Evolutionary conservation across 2,113 vertebrate species (phyloP).

Genomic region (Daubentonia madagascariensis): DNA sequence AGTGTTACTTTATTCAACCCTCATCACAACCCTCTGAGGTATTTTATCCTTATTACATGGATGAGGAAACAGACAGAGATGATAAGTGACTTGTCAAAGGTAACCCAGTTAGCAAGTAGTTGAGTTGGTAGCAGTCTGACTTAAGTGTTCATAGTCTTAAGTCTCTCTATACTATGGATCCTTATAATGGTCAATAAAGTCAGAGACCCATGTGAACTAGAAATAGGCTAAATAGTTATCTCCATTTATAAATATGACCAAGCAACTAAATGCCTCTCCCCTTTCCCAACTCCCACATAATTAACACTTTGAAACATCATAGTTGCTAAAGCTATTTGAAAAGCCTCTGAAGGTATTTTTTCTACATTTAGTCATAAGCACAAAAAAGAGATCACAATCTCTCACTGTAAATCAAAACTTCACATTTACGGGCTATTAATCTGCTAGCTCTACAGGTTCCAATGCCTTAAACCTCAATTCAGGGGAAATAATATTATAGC

Average conservation of each 20-base stretch:
- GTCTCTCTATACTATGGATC: neutral
- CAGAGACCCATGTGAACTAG: neutral
- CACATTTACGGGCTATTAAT: constrained; percentile 1
- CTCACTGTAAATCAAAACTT: constrained; percentile 47
- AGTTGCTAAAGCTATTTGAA: constrained; percentile 20
- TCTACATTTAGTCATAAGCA: neutral
- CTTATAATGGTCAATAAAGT: neutral
- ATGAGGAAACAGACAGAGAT: neutral
- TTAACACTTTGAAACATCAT: neutral
- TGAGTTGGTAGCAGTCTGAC: neutral
- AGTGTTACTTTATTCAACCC: neutral
- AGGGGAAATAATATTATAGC: neutral
- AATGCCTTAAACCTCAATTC: neutral
- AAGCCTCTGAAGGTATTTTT: constrained; percentile 43
- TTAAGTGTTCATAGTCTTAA: neutral
- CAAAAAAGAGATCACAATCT: constrained; percentile 5
- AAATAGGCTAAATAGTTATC: neutral
- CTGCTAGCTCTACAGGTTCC: neutral
- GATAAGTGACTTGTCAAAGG: constrained; percentile 29
- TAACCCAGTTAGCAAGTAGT: neutral
- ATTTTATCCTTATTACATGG: neutral
- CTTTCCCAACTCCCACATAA: constrained; percentile 34
- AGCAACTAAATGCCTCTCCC: constrained; percentile 24
- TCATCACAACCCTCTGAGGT: neutral
- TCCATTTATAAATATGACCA: constrained; percentile 29